Base-by-base conservation (phyloP, 2,113 vertebrate genomes). In the Castor canadensis region DNA sequence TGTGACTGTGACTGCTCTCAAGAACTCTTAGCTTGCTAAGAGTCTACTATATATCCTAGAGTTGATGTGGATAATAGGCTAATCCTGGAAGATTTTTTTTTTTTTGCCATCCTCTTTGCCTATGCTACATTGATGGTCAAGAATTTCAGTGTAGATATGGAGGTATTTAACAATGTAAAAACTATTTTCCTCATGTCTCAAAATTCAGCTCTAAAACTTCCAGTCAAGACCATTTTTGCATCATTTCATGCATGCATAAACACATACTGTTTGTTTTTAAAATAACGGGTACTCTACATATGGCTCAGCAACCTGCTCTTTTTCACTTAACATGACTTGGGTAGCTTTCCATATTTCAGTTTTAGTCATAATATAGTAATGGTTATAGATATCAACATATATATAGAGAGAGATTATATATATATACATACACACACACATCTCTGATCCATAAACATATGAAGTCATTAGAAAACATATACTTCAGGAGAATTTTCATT, bases 221-320 rank as follows among this genome's bases (percentile, higher is more conserved):
- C 85, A 54, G 13, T 77, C 17, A 58, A 82, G 30, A 52, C 13
- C 28, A 92, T 85, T 97, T 95, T 91, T 94, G n/a, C 66, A 92
- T 38, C 30, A 54, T 49, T 58, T 60, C 22, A 71, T 83, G 43
- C 43, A 83, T 79, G 8, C 32, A 88, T 86, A 96, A 96, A 83
- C 69, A 95, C 35, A 82, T 6, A 26, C 26, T 30, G 26, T 58
- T 94, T 93, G 86, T 88, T 93, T 96, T 76, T 90, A 75, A 94
- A 96, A 89, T 93, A 95, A 82, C 6, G 30, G 45, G 20, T 28
- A 17, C 1, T 56, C 13, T 94, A 49, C 82, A 96, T 95, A 95
- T 56, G 69, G 56, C n/a, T 93, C n/a, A 22, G 26, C 87, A 97
- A 87, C 49, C 86, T 93, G 79, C n/a, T 95, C 73, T 86, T 93